Evolutionary conservation across 2,888 invertebrate genomes (phyloP).

Genomic region (Thalpophila matura): DNA sequence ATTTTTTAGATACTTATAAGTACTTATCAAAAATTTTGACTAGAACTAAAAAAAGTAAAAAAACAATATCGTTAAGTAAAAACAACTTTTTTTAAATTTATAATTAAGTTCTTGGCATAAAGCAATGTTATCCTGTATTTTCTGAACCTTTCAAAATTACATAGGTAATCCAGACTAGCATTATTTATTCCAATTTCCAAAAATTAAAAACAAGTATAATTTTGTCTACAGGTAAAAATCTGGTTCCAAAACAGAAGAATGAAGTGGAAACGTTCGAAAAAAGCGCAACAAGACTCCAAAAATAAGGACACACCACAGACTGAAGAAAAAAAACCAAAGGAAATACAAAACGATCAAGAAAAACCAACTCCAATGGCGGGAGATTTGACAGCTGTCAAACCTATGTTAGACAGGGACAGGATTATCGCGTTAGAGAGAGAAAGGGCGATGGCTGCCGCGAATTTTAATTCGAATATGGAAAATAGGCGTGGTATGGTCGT

Average conservation of each 20-base stretch:
- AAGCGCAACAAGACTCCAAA: constrained; percentile 97
- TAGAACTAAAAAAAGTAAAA: too few relatives aligned
- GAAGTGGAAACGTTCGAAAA: constrained; percentile 99
- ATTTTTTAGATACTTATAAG: too few relatives aligned
- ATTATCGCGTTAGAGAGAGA: constrained; percentile 87
- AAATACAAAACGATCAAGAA: constrained; percentile 76
- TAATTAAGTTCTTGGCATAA: too few relatives aligned
- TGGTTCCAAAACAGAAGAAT: constrained; percentile 99
- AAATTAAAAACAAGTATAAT: too few relatives aligned
- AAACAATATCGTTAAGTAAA: too few relatives aligned
- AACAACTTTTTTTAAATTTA: too few relatives aligned
- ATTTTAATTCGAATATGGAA: constrained; percentile 89
- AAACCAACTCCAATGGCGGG: constrained; percentile 80
- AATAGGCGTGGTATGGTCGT: constrained; percentile 86
- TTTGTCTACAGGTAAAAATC: constrained; percentile 95
- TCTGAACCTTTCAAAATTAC: too few relatives aligned
- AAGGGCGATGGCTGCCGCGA: constrained; percentile 87
- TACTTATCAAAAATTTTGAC: too few relatives aligned
- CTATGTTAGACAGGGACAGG: constrained; percentile 87
- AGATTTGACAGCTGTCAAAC: constrained; percentile 88
- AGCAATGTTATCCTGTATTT: too few relatives aligned
- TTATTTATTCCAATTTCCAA: too few relatives aligned
- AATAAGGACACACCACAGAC: constrained; percentile 81
- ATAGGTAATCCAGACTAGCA: too few relatives aligned
- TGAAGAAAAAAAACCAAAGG: constrained; percentile 83